Evolutionary conservation across 1,140 invertebrate genomes (phyloP).

Genomic region (Yoshiicerus persimilis): DNA sequence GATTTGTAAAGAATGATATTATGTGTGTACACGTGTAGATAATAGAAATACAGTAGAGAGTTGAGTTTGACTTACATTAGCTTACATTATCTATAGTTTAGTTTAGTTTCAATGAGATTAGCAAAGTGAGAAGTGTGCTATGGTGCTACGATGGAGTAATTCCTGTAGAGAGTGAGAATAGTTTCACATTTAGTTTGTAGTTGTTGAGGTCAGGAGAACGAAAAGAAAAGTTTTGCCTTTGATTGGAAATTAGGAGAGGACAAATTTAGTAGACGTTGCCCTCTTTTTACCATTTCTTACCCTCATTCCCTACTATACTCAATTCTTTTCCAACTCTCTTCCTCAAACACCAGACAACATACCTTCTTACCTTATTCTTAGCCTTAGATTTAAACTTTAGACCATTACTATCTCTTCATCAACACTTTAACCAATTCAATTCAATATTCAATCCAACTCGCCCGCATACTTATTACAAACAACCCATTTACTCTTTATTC

Average conservation of each 20-base stretch:
- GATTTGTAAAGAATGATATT: not conserved
- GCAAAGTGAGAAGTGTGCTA: constrained; percentile 11
- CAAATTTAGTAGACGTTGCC: constrained; percentile 19
- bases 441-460: not conserved
- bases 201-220: constrained; percentile 21
- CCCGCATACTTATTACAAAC: not conserved
- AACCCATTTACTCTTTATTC: not conserved
- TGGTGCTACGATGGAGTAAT: not conserved
- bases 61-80: not conserved
- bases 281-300: constrained; percentile 13
- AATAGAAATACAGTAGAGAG: not conserved
- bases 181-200: constrained; percentile 2
- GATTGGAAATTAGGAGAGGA: constrained; percentile 22
- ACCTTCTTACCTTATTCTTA: constrained; percentile 19
- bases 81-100: not conserved
- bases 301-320: constrained; percentile 19
- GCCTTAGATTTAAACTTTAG: constrained; percentile 4
- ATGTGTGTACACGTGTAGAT: not conserved
- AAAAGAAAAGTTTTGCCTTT: constrained; percentile 23
- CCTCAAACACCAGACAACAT: not conserved
- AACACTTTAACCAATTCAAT: not conserved
- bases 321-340: not conserved
- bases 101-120: not conserved
- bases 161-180: constrained; percentile 16
- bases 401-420: not conserved